Evolutionary conservation across 2,797 vertebrate species (phyloP), one percentile per base, ranked within the genome.

Genomic region (Sebastes miniatus): DNA sequence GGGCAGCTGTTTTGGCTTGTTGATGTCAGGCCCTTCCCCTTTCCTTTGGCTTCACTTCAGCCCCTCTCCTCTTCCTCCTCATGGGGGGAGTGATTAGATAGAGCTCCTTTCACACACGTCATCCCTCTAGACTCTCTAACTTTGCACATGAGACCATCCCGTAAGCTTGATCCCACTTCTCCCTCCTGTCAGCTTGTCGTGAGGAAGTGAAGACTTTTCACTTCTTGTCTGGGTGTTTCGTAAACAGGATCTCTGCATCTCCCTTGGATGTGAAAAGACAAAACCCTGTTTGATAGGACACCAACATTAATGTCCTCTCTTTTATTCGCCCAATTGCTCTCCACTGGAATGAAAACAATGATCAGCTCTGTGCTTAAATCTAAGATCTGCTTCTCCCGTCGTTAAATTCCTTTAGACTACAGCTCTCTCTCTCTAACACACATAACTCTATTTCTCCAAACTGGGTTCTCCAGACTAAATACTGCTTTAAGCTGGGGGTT

Each of bases 1-100:
- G 90, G 90, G 92, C 96, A 96, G 95, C 96, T 96, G 95, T 95
- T 96, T 95, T 91, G 94, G 89, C 89, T 93, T 76, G 87, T 91
- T 95, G 93, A 94, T 93, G 90, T 94, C 93, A 93, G 91, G 90
- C 87, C 92, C 92, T 89, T 94, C 92, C 95, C 90, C 91, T 93
- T 91, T 88, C 80, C 82, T 87, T 89, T 93, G 93, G 93, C 93
- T 89, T 76, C 80, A 70, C 77, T 84, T 88, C 84, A 88, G 85
- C 86, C 85, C 82, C 77, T 82, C 87, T 85, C 71, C 87, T 84
- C 87, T 27, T 84, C 92, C 84, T 90, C 90, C 85, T 90, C 90
- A 80, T 18, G 69, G 85, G 89, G 89, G 89, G 80, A 92, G 78
- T 81, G 83, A 92, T 89, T 81, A 89, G 90, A 94, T 83, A 83